phyloP scores from a whole-genome alignment of 2,797 vertebrate genomes.

The Denticeps clupeoides region DNA sequence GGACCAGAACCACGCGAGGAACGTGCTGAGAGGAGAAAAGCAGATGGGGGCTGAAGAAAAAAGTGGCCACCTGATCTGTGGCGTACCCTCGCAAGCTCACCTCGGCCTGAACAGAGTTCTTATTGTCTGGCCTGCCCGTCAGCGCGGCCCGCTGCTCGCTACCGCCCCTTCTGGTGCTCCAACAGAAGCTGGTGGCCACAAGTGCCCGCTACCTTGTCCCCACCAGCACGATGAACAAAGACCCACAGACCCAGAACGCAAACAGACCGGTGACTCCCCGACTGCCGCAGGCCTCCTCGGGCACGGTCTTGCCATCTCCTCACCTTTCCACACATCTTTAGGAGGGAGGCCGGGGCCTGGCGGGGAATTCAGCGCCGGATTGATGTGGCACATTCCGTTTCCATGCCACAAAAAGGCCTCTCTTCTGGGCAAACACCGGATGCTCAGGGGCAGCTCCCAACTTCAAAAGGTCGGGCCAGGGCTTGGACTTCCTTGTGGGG shows the following conservation, averaged over 20 bases:
- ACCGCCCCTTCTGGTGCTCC: conserved; percentile 66
- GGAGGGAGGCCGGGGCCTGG: conserved; percentile 18
- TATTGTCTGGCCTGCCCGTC: conserved; percentile 78
- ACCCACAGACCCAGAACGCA: too few species aligned
- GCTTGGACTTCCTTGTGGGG: conserved; percentile 43
- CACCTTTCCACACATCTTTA: conserved; percentile 14
- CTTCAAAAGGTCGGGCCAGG: conserved; percentile 52
- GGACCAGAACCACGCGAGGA: conserved; percentile 40
- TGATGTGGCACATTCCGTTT: conserved; percentile 64
- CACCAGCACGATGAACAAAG: too few species aligned
- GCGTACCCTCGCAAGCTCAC: conserved; percentile 53
- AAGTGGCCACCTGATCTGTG: conserved; percentile 69
- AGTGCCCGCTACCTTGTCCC: too few species aligned
- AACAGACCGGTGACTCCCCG: background rate
- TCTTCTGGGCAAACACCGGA: conserved; percentile 44
- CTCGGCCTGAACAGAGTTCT: conserved; percentile 72
- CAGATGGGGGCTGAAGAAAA: conserved; percentile 65
- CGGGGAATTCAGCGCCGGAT: conserved; percentile 52
- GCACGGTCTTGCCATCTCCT: conserved; percentile 2
- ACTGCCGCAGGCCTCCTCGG: background rate
- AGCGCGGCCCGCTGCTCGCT: conserved; percentile 71
- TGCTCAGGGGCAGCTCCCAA: conserved; percentile 45
- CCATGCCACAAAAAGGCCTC: conserved; percentile 52
- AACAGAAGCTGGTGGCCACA: conserved; percentile 13
- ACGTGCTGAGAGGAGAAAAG: conserved; percentile 67